Evolutionary conservation across 2,113 vertebrate species (phyloP).

Genomic region (Daboia siamensis): DNA sequence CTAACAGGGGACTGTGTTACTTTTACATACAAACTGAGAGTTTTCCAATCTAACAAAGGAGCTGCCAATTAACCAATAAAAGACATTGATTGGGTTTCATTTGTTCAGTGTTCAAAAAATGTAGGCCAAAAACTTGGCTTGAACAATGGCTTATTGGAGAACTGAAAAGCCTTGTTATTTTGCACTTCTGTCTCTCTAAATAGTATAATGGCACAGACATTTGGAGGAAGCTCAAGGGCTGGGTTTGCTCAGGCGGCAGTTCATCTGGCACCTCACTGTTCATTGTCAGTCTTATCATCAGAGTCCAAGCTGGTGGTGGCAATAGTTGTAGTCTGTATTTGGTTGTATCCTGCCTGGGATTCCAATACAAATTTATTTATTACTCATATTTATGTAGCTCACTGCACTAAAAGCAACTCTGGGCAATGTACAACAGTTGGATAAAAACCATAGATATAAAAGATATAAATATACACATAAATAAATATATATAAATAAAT

Average conservation of each 20-base stretch:
- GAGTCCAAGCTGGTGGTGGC: background rate
- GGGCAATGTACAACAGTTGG: background rate
- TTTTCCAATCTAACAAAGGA: background rate
- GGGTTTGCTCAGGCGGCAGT: background rate
- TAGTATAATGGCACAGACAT: background rate
- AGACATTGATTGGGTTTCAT: background rate
- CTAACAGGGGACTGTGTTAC: background rate
- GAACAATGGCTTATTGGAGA: background rate
- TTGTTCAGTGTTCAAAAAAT: background rate
- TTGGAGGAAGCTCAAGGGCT: background rate
- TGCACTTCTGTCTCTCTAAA: background rate
- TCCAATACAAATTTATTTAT: background rate
- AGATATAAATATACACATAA: background rate
- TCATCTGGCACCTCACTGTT: background rate
- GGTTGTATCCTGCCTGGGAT: background rate
- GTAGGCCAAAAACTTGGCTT: background rate
- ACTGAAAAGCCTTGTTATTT: background rate
- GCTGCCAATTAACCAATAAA: background rate
- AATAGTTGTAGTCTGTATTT: background rate
- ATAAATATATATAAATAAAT: background rate
- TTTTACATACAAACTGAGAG: background rate
- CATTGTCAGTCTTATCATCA: background rate
- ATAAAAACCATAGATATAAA: background rate
- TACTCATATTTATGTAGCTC: background rate
- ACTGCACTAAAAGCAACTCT: background rate